Conservation (phyloP, 2,888 invertebrate genomes). For the Drosophila emarginata region DNA sequence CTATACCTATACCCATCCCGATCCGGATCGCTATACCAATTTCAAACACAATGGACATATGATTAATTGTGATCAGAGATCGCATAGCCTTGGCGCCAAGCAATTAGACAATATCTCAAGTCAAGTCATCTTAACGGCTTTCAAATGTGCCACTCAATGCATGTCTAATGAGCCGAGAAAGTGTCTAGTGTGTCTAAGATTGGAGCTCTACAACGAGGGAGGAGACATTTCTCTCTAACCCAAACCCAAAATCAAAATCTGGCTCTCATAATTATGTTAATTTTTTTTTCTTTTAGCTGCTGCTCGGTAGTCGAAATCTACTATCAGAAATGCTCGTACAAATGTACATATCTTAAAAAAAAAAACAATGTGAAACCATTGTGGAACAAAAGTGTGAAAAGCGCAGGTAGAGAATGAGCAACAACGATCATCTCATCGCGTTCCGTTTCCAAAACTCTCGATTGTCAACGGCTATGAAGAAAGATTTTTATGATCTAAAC, state of each 20-base stretch:
- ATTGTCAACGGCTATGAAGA: conserved; percentile 54
- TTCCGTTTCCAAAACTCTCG: conserved; percentile 24
- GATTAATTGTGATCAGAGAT: conserved; percentile 62
- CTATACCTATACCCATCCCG: neutral
- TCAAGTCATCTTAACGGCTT: conserved; percentile 61
- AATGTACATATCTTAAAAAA: neutral
- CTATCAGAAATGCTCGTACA: conserved; percentile 4
- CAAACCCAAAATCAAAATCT: conserved; percentile 16
- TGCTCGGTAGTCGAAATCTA: conserved; percentile 29
- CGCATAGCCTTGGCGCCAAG: conserved; percentile 65
- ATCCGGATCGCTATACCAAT: neutral
- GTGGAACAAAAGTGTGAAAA: conserved; percentile 68
- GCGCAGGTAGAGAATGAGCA: conserved; percentile 63
- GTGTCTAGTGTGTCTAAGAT: conserved; percentile 32
- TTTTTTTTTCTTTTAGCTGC: conserved; percentile 45
- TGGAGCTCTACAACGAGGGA: conserved; percentile 1
- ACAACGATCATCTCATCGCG: neutral
- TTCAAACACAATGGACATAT: conserved; percentile 40
- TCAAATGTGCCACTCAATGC: conserved; percentile 69
- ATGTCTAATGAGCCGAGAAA: conserved; percentile 76
- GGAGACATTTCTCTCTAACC: neutral
- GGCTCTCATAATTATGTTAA: conserved; percentile 79
- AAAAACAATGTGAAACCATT: conserved; percentile 40
- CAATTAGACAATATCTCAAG: conserved; percentile 65
- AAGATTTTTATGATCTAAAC: conserved; percentile 70